Evolutionary conservation across 1,140 invertebrate species (phyloP), one percentile per base, ranked within the genome.

Genomic region (Probaryconus sp.): DNA sequence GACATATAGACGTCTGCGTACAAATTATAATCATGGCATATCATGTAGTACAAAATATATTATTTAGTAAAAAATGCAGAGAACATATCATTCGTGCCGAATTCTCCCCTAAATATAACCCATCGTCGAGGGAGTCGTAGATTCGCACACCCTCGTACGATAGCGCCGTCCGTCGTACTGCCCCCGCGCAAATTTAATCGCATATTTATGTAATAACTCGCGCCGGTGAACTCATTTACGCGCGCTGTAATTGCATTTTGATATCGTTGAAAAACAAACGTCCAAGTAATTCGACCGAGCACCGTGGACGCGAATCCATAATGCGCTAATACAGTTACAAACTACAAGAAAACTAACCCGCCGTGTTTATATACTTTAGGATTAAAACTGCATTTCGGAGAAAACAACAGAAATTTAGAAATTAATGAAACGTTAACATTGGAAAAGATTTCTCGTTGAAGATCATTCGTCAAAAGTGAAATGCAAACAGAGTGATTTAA

Each of bases 131-230:
- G 69, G 60, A 65, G 69, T 17, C 53, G 55, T 73, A 65, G 28
- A 56, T 65, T 61, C n/a, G 51, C 31, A 6, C 33, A 45, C 51
- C 60, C 68, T 63, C 33, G 31, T 10, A 13, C 55, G 47, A 48
- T 55, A 53, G 13, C 47, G 20, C 17, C 37, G 43, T 53, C 31
- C 51, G 26, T 30, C 26, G 16, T 14, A 16, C 11, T 45, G 50
- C 48, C 30, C 65, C 47, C 43, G 70, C 63, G 71, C 48, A 74
- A 74, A 74, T 74, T 68, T 74, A 74, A 74, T 68, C 58, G 71
- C 71, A 74, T 74, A n/a, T n/a, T n/a, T n/a, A 74, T 64, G 63
- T 74, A 74, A 74, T 74, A 74, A 74, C 71, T 68, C 64, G 51
- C 51, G 51, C 43, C 58, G 51, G 40, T 38, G 64, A 75, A 75